These are phyloP conservation scores for Ichneumoninae sp. DNA, from an alignment of 2,888 invertebrate species.

Conservation along the genomic window DNA sequence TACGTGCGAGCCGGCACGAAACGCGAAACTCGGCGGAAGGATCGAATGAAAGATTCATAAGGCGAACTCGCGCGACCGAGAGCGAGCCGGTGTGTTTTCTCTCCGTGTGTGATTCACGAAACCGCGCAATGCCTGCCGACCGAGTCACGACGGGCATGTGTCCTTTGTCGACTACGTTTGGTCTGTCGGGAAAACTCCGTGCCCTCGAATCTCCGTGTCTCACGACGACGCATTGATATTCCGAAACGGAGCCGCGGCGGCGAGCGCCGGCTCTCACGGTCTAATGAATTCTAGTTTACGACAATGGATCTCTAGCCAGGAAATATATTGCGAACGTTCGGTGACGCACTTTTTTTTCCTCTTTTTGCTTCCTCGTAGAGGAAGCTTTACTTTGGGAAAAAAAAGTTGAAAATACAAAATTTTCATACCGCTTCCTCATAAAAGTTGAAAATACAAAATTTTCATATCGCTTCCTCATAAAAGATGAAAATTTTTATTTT, in stretches of 20 bases:
- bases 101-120: constrained; percentile 72
- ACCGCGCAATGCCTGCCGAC: constrained; percentile 55
- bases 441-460: too few species aligned
- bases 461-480: too few species aligned
- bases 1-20: constrained; percentile 48
- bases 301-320: constrained; percentile 1
- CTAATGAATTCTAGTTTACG: constrained; percentile 54
- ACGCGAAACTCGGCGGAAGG: constrained; percentile 59
- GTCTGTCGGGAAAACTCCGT: constrained; percentile 2
- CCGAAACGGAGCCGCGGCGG: constrained; percentile 43
- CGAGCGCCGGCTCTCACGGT: constrained; percentile 43
- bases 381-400: too few species aligned
- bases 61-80: constrained; percentile 23
- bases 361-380: constrained; percentile 6
- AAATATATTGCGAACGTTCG: constrained; percentile 19
- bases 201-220: constrained; percentile 42
- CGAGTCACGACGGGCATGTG: constrained; percentile 53
- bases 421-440: too few species aligned
- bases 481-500: too few species aligned
- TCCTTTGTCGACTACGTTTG: constrained; percentile 11
- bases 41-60: constrained; percentile 62
- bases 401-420: too few species aligned
- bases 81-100: constrained; percentile 27
- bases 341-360: constrained; percentile 36
- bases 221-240: constrained; percentile 73